Base-by-base conservation (phyloP, 2,113 vertebrate species). In the Ophthalmolycus amberensis region DNA sequence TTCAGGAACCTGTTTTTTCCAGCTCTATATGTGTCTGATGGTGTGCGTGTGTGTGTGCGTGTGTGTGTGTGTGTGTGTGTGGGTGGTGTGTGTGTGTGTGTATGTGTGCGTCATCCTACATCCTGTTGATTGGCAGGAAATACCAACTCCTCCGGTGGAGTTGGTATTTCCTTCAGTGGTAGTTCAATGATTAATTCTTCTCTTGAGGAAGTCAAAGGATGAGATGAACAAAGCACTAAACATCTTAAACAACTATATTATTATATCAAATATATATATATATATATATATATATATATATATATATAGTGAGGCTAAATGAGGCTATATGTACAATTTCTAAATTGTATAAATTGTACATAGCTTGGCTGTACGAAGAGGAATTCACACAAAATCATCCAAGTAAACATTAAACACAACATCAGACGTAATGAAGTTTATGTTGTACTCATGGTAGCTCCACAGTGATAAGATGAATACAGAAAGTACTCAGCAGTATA, bases 71-170 rank as follows among this genome's bases (percentile, higher is more conserved):
- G 58, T 10, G 27, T 32, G 25, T 54, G 20, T 27, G 54, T 56
- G 54, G 1, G 25, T 25, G 25, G 25, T 25, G 25, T 25, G 25
- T 25, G 25, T 38, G 9, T 22, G 63, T 65, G 5, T 25, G 63
- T 22, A 29, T 29, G 40, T 48, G 38, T 48, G 58, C 71, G 65
- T 83, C 27, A 65, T 0, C 0, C 0, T 22, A 20, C 40, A 71
- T 69, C 71, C 79, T 76, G 67, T 75, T 18, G 25, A 42, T 6
- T 2, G 10, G 6, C 64, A 81, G 74, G 75, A 89, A 89, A 86
- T 72, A 1, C 16, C 52, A 54, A 0, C 8, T 12, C 12, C 20
- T 7, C 18, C 16, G 15, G 32, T 9, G 4, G 11, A 20, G 0
- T 56, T 56, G 54, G 20, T 56, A 12, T 44, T 44, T 44, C 42